phyloP scores from a whole-genome alignment of 2,113 vertebrate species.

The Spea multiplicata region DNA sequence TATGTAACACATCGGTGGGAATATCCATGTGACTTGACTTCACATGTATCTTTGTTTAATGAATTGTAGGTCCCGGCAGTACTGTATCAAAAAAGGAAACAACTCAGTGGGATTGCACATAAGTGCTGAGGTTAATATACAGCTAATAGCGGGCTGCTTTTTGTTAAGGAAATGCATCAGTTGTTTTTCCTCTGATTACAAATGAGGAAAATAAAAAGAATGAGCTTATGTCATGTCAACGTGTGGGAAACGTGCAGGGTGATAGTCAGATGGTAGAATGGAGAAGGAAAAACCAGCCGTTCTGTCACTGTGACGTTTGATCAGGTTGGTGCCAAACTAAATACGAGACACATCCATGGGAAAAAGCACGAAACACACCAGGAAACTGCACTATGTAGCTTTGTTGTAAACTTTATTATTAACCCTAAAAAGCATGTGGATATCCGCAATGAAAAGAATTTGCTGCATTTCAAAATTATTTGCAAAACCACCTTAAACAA shows the following conservation, averaged over 20 bases:
- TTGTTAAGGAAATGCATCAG: constrained; percentile 46
- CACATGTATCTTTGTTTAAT: too few relatives aligned
- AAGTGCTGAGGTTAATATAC: constrained; percentile 43
- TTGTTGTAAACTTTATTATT: not conserved
- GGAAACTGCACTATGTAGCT: constrained; percentile 26
- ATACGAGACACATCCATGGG: constrained; percentile 48
- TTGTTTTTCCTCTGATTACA: constrained; percentile 43
- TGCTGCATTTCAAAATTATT: too few relatives aligned
- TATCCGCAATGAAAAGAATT: too few relatives aligned
- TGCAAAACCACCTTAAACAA: too few relatives aligned
- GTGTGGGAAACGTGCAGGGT: constrained; percentile 38
- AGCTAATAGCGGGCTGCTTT: constrained; percentile 9
- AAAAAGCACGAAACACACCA: constrained; percentile 41
- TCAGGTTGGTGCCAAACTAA: constrained; percentile 52
- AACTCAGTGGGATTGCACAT: not conserved
- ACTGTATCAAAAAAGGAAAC: not conserved
- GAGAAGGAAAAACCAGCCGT: constrained; percentile 4
- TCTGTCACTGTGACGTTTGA: constrained; percentile 55
- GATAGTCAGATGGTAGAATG: constrained; percentile 7
- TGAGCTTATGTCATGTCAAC: constrained; percentile 39
- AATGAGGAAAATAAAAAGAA: constrained; percentile 19
- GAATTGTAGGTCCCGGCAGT: not conserved
- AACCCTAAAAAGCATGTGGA: not conserved
- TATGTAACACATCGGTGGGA: too few relatives aligned
- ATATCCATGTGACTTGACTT: too few relatives aligned